Evolutionary conservation across 37 sponge, comb jelly and placozoan species (phyloP), one percentile per base, ranked within the genome.

Genomic region (Axinella damicornis): DNA sequence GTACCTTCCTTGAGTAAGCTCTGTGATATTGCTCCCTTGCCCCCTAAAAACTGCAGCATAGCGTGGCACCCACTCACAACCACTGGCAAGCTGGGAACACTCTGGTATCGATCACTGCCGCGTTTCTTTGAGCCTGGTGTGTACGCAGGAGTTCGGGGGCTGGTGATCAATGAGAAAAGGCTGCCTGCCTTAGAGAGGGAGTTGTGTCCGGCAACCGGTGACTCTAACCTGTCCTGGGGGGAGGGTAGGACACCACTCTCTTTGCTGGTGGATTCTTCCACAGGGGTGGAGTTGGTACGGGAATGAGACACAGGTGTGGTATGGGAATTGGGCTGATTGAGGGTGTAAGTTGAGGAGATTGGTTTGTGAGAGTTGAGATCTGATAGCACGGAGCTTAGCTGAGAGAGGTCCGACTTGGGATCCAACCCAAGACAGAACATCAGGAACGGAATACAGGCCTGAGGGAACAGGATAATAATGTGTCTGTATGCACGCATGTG

Each of bases 371-470:
- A 21, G 2, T n/a, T 34, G 55, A 63, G 1, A 2, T 66, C 69
- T 2, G 21, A 18, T 32, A 81, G 25, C 24, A 57, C 25, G 24
- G 71, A 69, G 1, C 37, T n/a, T 6, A 81, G 71, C n/a, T 38
- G 39, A n/a, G 25, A 53, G 32, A 59, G 16, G 25, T 78, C 79
- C 34, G 46, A 21, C 58, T 86, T 86, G 17, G 87, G 87, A 63
- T 80, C 81, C 52, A 88, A 15, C 2, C 82, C 88, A 24, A 88
- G 32, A 66, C 82, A 81, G 46, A 88, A 61, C 57, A 88, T 22
- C 38, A 88, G 60, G 81, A 80, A 88, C 54, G 88, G 88, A 34
- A 57, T n/a, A 39, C 74, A 74, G 53, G 81, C 82, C 84, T 83
- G 36, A 15, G 53, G 22, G 21, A 68, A 32, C 72, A 14, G 9